phyloP scores from a whole-genome alignment of 2,888 invertebrate genomes.

The Drosophila macrospina region DNA sequence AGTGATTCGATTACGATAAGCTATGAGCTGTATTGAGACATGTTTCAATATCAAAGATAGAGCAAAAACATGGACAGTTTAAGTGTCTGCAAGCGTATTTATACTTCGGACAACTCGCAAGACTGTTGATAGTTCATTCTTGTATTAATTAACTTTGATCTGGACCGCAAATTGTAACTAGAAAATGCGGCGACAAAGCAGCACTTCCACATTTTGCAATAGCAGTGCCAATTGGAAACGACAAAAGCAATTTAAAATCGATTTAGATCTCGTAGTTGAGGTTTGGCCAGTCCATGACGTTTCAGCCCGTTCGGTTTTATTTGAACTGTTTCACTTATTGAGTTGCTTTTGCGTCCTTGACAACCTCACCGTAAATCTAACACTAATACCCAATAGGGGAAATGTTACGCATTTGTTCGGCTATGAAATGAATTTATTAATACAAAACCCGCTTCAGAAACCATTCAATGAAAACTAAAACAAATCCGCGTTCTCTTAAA shows the following conservation, averaged over 20 bases:
- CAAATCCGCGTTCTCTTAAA: conserved; percentile 18
- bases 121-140: conserved; percentile 31
- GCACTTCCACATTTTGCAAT: conserved; percentile 61
- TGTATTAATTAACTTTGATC: conserved; percentile 37
- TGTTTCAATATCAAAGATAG: too few relatives aligned
- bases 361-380: conserved; percentile 37
- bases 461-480: conserved; percentile 9
- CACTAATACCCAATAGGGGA: conserved; percentile 21
- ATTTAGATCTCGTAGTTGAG: conserved; percentile 50
- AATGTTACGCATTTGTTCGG: conserved; percentile 45
- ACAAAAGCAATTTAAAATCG: conserved; percentile 61
- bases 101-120: conserved; percentile 6
- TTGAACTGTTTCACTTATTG: conserved; percentile 43
- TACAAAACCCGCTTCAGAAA: conserved; percentile 5
- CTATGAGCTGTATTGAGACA: too few relatives aligned
- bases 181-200: conserved; percentile 46
- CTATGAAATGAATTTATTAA: conserved; percentile 39
- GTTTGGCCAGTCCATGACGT: conserved; percentile 33
- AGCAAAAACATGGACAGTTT: too few relatives aligned
- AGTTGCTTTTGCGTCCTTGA: conserved; percentile 44
- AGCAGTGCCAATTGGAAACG: conserved; percentile 40
- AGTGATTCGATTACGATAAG: too few relatives aligned
- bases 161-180: conserved; percentile 20
- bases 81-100: conserved; percentile 2
- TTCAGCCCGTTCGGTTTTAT: conserved; percentile 20